These are phyloP conservation scores for Rugalucina vietnamica DNA, from an alignment of 2,888 invertebrate species.

Conservation along the genomic window DNA sequence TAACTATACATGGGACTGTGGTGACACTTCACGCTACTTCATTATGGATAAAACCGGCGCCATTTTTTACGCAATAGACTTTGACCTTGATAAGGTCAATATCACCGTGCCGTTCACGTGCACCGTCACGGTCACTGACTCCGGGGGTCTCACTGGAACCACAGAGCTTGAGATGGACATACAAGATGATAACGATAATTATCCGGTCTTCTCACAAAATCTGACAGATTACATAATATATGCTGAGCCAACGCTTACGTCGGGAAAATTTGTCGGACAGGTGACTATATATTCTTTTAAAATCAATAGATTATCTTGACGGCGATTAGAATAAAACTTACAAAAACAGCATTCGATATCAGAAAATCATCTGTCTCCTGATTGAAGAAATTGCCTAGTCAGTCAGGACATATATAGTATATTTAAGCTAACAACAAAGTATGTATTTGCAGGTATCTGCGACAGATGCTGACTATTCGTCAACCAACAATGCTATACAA, in stretches of 20 bases:
- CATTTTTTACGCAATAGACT: conserved; percentile 48
- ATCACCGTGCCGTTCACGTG: conserved; percentile 47
- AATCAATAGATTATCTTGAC: too few species aligned
- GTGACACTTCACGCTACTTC: conserved; percentile 39
- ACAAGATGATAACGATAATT: conserved; percentile 58
- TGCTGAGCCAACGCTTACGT: conserved; percentile 44
- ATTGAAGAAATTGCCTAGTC: too few species aligned
- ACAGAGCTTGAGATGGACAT: conserved; percentile 53
- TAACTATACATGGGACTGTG: conserved; percentile 48
- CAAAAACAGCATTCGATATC: too few species aligned
- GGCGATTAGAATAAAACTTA: too few species aligned
- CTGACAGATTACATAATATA: conserved; percentile 53
- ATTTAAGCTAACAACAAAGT: too few species aligned
- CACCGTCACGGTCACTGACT: conserved; percentile 54
- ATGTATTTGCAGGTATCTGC: conserved; percentile 38
- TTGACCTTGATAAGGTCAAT: conserved; percentile 51
- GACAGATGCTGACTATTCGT: conserved; percentile 40
- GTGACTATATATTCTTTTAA: too few species aligned
- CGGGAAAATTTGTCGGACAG: conserved; percentile 55
- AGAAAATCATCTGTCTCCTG: too few species aligned
- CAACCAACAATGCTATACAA: conserved; percentile 35
- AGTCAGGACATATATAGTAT: too few species aligned
- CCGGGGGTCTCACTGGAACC: conserved; percentile 50
- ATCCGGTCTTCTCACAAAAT: conserved; percentile 49
- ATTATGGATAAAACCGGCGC: conserved; percentile 34